phyloP scores from a whole-genome alignment of 2,888 invertebrate species.

The Acleris holmiana region DNA sequence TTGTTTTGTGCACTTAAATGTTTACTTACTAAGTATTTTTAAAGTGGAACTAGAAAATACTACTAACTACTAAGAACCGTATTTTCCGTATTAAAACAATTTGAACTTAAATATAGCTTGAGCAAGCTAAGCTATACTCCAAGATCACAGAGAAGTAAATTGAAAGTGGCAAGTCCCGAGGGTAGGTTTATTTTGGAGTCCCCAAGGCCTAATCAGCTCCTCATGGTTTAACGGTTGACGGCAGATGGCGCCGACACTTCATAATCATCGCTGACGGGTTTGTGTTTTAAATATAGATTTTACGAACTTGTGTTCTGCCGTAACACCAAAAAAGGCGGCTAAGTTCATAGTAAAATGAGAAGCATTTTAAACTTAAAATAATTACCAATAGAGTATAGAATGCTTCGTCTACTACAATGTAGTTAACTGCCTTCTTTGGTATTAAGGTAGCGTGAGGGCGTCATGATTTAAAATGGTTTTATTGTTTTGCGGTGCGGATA shows the following conservation, averaged over 20 bases:
- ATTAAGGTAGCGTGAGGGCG: too few relatives aligned
- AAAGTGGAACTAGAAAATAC: too few relatives aligned
- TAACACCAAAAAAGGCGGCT: too few relatives aligned
- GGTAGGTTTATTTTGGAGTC: constrained; percentile 10
- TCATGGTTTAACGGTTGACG: constrained; percentile 5
- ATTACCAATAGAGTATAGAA: too few relatives aligned
- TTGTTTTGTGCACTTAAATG: too few relatives aligned
- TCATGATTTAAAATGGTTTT: neutral
- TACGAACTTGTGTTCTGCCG: constrained; percentile 1
- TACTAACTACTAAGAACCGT: too few relatives aligned
- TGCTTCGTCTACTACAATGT: too few relatives aligned
- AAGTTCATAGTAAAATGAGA: too few relatives aligned
- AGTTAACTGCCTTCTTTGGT: too few relatives aligned
- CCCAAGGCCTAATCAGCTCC: constrained; percentile 12
- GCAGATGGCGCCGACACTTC: constrained; percentile 17
- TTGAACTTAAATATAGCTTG: neutral
- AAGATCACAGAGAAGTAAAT: constrained; percentile 16
- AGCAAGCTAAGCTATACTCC: neutral
- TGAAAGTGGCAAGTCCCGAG: constrained; percentile 13
- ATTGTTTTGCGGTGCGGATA: neutral
- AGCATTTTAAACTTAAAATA: too few relatives aligned
- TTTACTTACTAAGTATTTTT: too few relatives aligned
- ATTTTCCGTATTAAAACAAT: too few relatives aligned
- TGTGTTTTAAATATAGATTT: constrained; percentile 17
- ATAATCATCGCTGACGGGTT: constrained; percentile 15